These are phyloP conservation scores for Drosophila multiciliata DNA, from an alignment of 2,888 invertebrate genomes.

Conservation along the genomic window DNA sequence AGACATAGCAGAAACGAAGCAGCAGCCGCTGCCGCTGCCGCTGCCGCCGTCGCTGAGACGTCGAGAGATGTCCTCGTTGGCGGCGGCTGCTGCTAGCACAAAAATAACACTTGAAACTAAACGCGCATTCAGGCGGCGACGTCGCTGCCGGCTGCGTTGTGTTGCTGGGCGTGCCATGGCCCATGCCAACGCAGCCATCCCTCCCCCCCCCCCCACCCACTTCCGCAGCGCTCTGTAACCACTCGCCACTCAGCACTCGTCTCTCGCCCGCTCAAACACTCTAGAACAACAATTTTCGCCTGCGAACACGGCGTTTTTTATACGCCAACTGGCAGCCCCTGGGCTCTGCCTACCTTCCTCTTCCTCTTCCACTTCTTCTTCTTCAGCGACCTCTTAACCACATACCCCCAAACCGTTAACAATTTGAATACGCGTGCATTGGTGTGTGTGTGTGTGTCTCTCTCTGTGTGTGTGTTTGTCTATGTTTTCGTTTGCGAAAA, in stretches of 20 bases:
- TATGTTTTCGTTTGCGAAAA: conserved; percentile 75
- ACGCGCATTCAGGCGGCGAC: conserved; percentile 73
- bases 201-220: neutral
- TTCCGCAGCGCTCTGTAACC: neutral
- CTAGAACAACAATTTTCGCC: conserved; percentile 72
- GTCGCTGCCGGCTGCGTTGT: conserved; percentile 26
- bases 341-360: conserved; percentile 43
- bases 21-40: conserved; percentile 24
- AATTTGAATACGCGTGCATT: conserved; percentile 69
- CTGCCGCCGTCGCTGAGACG: conserved; percentile 39
- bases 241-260: neutral
- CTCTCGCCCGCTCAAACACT: conserved; percentile 4
- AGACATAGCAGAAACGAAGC: conserved; percentile 48
- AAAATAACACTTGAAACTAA: conserved; percentile 81
- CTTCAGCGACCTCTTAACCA: conserved; percentile 1
- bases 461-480: conserved; percentile 57
- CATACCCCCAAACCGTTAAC: conserved; percentile 27
- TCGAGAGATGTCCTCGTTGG: conserved; percentile 57
- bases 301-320: conserved; percentile 74
- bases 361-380: conserved; percentile 2
- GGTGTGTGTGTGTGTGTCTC: conserved; percentile 25
- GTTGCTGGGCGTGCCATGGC: conserved; percentile 43
- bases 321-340: conserved; percentile 57
- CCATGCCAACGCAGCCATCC: conserved; percentile 19
- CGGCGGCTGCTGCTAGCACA: conserved; percentile 73